Evolutionary conservation across 1,140 invertebrate species (phyloP).

Genomic region (Halesus radiatus): DNA sequence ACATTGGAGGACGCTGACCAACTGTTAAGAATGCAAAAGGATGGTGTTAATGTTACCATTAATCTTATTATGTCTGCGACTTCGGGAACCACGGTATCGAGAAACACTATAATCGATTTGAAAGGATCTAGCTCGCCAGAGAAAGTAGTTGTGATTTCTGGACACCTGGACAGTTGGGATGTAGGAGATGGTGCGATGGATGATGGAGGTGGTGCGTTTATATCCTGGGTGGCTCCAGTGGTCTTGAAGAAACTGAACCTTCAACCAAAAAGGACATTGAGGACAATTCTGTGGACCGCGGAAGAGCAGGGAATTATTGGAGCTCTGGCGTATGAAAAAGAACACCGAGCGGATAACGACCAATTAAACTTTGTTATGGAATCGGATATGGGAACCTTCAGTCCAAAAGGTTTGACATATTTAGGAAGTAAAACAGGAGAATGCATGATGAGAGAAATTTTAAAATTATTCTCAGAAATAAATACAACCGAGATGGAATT

Average conservation of each 20-base stretch:
- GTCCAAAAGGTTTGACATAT: conserved; percentile 75
- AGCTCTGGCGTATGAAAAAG: conserved; percentile 70
- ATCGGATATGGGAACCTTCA: conserved; percentile 83
- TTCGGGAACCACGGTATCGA: conserved; percentile 63
- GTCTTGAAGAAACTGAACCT: conserved; percentile 75
- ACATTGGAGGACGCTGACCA: conserved; percentile 82
- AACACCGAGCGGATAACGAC: conserved; percentile 42
- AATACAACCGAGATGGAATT: conserved; percentile 50
- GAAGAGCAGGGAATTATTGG: conserved; percentile 80
- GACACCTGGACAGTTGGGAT: conserved; percentile 87
- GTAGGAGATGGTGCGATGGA: conserved; percentile 86
- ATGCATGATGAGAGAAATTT: conserved; percentile 73
- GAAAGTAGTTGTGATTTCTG: conserved; percentile 80
- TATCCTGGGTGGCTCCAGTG: conserved; percentile 79
- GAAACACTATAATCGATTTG: conserved; percentile 79
- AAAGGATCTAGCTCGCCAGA: conserved; percentile 68
- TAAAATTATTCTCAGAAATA: conserved; percentile 64
- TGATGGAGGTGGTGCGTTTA: conserved; percentile 82
- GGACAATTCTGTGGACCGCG: conserved; percentile 82
- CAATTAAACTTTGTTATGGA: conserved; percentile 76
- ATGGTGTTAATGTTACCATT: conserved; percentile 61
- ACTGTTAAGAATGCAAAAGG: conserved; percentile 73
- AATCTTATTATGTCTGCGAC: conserved; percentile 60
- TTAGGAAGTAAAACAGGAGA: conserved; percentile 68
- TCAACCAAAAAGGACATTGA: conserved; percentile 77